phyloP scores from a whole-genome alignment of 2,888 invertebrate genomes.

The Empis stercorea region DNA sequence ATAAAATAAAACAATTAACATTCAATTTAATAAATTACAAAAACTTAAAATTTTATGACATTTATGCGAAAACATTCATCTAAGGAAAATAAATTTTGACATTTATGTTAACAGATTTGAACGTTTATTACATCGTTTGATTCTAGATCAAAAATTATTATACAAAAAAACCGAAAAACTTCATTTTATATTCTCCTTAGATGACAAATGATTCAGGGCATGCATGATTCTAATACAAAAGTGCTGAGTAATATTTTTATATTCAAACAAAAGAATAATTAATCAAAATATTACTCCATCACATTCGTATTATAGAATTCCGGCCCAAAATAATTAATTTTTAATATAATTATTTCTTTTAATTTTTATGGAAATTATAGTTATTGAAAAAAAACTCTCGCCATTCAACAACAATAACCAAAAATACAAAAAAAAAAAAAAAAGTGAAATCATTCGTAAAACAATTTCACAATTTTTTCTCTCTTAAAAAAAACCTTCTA shows the following conservation, averaged over 20 bases:
- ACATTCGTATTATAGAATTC: constrained; percentile 1
- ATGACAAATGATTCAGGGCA: neutral
- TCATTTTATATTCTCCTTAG: neutral
- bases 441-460: too few relatives aligned
- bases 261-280: neutral
- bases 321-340: constrained; percentile 3
- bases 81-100: neutral
- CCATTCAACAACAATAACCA: too few relatives aligned
- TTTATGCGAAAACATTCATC: constrained; percentile 1
- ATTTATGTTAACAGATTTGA: too few relatives aligned
- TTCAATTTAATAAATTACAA: neutral
- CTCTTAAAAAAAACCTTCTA: too few relatives aligned
- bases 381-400: too few relatives aligned
- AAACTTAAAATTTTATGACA: neutral
- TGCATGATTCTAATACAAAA: constrained; percentile 2
- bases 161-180: too few relatives aligned
- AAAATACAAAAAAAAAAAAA: too few relatives aligned
- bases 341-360: constrained; percentile 7
- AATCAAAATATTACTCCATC: neutral
- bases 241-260: neutral
- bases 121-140: too few relatives aligned
- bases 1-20: too few relatives aligned
- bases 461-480: too few relatives aligned
- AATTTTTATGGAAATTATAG: neutral
- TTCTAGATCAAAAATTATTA: too few relatives aligned